phyloP scores from a whole-genome alignment of 2,797 vertebrate species.

The Bryconaethiops microstoma region DNA sequence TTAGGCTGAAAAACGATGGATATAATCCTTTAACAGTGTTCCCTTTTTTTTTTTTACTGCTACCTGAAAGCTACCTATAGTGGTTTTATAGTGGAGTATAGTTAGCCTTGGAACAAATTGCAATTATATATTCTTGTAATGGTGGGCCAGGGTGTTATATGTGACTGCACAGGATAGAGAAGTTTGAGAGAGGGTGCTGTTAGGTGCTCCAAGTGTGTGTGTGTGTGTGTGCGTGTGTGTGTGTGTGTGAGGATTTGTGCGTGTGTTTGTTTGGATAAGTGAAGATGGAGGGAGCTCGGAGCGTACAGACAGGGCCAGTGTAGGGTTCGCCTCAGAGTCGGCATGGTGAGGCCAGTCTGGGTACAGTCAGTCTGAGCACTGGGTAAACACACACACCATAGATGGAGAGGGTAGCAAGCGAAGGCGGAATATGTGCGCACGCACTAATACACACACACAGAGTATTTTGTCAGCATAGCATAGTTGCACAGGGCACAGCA shows the following conservation, averaged over 20 bases:
- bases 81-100: background rate
- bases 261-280: constrained; percentile 22
- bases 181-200: constrained; percentile 12
- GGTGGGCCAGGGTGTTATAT: background rate
- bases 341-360: constrained; percentile 48
- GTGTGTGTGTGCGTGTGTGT: background rate
- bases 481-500: constrained; percentile 54
- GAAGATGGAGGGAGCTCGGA: constrained; percentile 25
- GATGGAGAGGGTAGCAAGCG: constrained; percentile 47
- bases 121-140: constrained; percentile 2
- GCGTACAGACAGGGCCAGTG: constrained; percentile 23
- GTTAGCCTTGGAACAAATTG: constrained; percentile 16
- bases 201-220: constrained; percentile 9
- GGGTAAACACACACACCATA: constrained; percentile 49
- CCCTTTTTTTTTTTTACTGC: background rate
- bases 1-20: background rate
- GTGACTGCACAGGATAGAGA: constrained; percentile 20
- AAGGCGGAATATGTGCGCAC: background rate
- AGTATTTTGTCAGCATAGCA: constrained; percentile 38
- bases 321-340: constrained; percentile 22
- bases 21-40: background rate
- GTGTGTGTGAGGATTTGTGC: background rate
- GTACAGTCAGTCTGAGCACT: constrained; percentile 43
- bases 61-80: background rate
- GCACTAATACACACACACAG: constrained; percentile 6